Evolutionary conservation across 2,113 vertebrate species (phyloP).

Genomic region (Corvus moneduloides): DNA sequence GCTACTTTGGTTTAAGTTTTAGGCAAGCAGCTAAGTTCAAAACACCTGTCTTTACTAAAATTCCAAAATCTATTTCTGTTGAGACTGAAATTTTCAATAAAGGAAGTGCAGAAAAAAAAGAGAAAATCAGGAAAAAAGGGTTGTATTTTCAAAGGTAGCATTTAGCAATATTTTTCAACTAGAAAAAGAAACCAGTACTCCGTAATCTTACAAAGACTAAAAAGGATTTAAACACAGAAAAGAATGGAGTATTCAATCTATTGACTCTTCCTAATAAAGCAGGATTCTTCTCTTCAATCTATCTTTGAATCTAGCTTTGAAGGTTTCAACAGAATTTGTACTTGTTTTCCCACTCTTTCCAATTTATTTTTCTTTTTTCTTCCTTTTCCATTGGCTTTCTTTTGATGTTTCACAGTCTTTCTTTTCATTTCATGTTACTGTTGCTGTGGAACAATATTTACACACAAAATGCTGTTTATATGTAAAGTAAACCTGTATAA

Average conservation of each 20-base stretch:
- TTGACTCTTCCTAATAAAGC: background rate
- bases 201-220: background rate
- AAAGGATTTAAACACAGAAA: background rate
- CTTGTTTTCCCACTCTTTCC: background rate
- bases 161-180: background rate
- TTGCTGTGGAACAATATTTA: background rate
- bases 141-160: background rate
- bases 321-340: background rate
- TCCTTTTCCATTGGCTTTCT: background rate
- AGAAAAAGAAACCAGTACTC: background rate
- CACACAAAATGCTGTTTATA: background rate
- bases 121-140: background rate
- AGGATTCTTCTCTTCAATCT: background rate
- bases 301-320: background rate
- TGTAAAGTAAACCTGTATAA: background rate
- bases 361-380: background rate
- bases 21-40: background rate
- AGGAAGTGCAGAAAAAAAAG: background rate
- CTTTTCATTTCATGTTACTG: background rate
- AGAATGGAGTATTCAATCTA: fast-evolving
- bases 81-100: background rate
- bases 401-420: background rate
- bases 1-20: background rate
- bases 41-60: background rate
- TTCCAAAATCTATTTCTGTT: background rate